A percentile compares a stretch with the other conserved stretches of the same genome.
Evolutionary conservation across 2,797 vertebrate genomes (phyloP).

Genomic region (Gobio occitaniae): DNA sequence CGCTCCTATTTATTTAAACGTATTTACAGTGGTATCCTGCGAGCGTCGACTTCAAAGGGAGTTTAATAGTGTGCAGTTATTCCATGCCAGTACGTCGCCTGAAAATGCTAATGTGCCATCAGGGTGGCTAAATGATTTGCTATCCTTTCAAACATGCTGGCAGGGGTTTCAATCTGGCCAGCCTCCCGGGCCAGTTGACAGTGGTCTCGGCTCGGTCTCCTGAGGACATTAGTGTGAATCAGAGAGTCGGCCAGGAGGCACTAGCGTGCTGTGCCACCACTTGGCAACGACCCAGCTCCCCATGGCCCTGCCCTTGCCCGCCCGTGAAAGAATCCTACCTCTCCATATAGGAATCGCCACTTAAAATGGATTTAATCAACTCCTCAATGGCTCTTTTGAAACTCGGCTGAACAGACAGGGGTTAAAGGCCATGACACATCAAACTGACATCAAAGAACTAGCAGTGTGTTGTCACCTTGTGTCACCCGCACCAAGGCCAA

Average conservation of each 20-base stretch:
- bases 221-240: constrained; percentile 78
- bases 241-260: constrained; percentile 73
- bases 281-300: constrained; percentile 72
- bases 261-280: constrained; percentile 66
- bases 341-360: constrained; percentile 31
- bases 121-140: constrained; percentile 80
- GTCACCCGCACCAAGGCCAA: neutral
- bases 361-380: constrained; percentile 53
- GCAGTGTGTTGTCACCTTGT: neutral
- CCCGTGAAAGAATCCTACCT: neutral
- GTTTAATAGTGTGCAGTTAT: constrained; percentile 74
- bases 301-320: constrained; percentile 15
- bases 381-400: constrained; percentile 22
- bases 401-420: constrained; percentile 29
- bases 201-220: constrained; percentile 79
- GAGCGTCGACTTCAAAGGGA: constrained; percentile 62
- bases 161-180: constrained; percentile 79
- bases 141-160: constrained; percentile 79
- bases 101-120: constrained; percentile 78
- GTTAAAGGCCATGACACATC: constrained; percentile 25
- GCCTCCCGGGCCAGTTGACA: constrained; percentile 74
- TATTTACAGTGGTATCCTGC: constrained; percentile 31
- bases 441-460: neutral
- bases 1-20: constrained; percentile 36
- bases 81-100: constrained; percentile 59